Conservation (phyloP, 2,113 vertebrate species). For the Alosa alosa region DNA sequence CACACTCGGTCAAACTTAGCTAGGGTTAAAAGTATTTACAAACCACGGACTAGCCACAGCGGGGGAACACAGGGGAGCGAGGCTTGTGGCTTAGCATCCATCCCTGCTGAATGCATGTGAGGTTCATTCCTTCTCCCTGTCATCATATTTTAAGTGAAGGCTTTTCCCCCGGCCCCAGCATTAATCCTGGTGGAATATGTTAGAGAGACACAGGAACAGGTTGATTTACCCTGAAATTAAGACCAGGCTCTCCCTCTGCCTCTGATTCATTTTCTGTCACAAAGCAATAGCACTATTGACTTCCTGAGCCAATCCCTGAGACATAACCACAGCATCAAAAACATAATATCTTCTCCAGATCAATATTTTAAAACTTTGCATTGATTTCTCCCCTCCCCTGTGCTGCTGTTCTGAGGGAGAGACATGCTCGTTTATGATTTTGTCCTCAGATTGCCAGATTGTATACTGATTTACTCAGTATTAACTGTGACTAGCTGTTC, state of each 20-base stretch:
- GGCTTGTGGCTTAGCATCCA: slow-evolving; percentile 14
- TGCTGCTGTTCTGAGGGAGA: slow-evolving; percentile 4
- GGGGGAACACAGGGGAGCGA: slow-evolving; percentile 10
- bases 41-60: slow-evolving; percentile 3
- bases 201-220: slow-evolving; percentile 28
- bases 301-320: slow-evolving; percentile 35
- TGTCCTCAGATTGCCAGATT: neutral
- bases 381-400: slow-evolving; percentile 23
- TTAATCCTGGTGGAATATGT: slow-evolving; percentile 33
- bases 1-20: slow-evolving; percentile 30
- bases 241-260: slow-evolving; percentile 6
- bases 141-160: slow-evolving; percentile 38
- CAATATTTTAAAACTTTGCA: slow-evolving; percentile 38
- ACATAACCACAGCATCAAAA: slow-evolving; percentile 28
- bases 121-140: slow-evolving; percentile 32
- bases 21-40: slow-evolving; percentile 35
- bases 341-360: slow-evolving; percentile 39
- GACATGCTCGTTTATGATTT: neutral
- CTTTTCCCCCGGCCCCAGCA: slow-evolving; percentile 23
- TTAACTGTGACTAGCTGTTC: neutral
- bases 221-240: slow-evolving; percentile 37
- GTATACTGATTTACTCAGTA: neutral
- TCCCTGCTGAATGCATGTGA: slow-evolving; percentile 28
- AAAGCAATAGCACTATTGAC: slow-evolving; percentile 44
- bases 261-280: slow-evolving; percentile 38